Percentiles rank a stretch among this genome's conserved stretches.
These are phyloP conservation scores for Ciconia boyciana DNA, from an alignment of 2,113 vertebrate species.

Conservation along the genomic window DNA sequence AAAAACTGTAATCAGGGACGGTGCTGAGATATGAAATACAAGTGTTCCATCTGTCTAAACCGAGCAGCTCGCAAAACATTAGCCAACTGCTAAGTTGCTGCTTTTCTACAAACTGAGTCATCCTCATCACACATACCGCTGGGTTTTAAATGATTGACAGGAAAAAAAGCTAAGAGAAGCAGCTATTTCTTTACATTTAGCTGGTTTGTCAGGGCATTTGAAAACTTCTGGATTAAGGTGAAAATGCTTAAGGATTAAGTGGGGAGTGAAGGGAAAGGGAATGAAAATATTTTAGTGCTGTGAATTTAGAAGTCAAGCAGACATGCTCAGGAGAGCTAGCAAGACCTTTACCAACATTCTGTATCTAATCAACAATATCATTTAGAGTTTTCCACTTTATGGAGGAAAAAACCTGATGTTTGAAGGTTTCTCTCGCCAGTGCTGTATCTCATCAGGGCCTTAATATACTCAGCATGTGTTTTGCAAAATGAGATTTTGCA, in stretches of 20 bases:
- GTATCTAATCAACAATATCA: constrained; percentile 47
- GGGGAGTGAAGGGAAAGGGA: constrained; percentile 45
- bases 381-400: constrained; percentile 54
- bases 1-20: background rate
- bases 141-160: constrained; percentile 61
- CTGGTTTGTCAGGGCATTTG: constrained; percentile 65
- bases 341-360: constrained; percentile 46
- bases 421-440: constrained; percentile 22
- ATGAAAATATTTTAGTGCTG: constrained; percentile 53
- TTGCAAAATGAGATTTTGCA: constrained; percentile 45
- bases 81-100: constrained; percentile 51
- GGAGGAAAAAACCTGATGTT: constrained; percentile 26
- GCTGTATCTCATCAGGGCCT: constrained; percentile 38
- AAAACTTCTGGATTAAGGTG: constrained; percentile 68
- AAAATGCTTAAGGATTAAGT: constrained; percentile 67
- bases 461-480: constrained; percentile 36
- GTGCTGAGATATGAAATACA: constrained; percentile 29
- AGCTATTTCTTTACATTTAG: constrained; percentile 61
- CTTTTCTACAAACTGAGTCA: constrained; percentile 61
- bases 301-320: constrained; percentile 55
- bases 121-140: constrained; percentile 39
- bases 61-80: constrained; percentile 52
- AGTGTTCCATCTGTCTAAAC: constrained; percentile 32
- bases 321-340: constrained; percentile 28
- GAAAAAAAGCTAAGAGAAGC: constrained; percentile 54